phyloP scores from a whole-genome alignment of 2,113 vertebrate species.

The Hippocampus comes region DNA sequence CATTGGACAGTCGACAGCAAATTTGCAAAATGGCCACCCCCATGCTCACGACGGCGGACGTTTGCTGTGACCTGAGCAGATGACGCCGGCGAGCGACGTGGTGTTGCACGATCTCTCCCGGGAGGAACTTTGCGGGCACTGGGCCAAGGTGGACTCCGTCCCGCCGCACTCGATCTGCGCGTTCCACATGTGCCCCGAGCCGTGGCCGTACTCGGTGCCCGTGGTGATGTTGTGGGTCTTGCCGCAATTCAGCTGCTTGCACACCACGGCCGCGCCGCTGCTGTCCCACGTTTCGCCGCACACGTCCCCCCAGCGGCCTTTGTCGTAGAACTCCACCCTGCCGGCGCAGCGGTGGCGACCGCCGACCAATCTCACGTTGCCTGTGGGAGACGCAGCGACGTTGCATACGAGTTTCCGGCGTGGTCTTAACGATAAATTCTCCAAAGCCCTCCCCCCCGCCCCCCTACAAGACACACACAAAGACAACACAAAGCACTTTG shows the following conservation, averaged over 20 bases:
- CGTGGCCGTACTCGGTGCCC: conserved; percentile 9
- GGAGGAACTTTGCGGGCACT: conserved; percentile 37
- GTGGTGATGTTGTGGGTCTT: conserved; percentile 23
- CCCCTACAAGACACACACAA: no score
- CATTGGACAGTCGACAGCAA: no score
- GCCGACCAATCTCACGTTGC: conserved; percentile 44
- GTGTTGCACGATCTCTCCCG: conserved; percentile 38
- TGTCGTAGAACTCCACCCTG: conserved; percentile 52
- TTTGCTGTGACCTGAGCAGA: conserved; percentile 45
- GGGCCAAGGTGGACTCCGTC: conserved; percentile 29
- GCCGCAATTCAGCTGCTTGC: conserved; percentile 52
- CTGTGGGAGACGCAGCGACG: conserved; percentile 24
- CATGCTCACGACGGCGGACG: no score
- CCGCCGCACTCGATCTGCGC: conserved; percentile 54
- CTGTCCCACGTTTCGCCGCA: conserved; percentile 59
- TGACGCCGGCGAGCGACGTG: conserved; percentile 42
- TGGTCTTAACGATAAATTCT: no score
- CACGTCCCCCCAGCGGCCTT: conserved; percentile 53
- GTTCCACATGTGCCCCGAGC: conserved; percentile 15
- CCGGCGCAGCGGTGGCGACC: conserved; percentile 47
- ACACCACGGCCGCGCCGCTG: conserved; percentile 47
- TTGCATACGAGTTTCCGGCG: no score
- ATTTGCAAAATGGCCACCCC: no score
- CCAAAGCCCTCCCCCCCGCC: no score
- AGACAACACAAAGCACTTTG: no score